These are phyloP conservation scores for Diploscapter pachys DNA, from an alignment of 1,140 invertebrate species.

Conservation along the genomic window DNA sequence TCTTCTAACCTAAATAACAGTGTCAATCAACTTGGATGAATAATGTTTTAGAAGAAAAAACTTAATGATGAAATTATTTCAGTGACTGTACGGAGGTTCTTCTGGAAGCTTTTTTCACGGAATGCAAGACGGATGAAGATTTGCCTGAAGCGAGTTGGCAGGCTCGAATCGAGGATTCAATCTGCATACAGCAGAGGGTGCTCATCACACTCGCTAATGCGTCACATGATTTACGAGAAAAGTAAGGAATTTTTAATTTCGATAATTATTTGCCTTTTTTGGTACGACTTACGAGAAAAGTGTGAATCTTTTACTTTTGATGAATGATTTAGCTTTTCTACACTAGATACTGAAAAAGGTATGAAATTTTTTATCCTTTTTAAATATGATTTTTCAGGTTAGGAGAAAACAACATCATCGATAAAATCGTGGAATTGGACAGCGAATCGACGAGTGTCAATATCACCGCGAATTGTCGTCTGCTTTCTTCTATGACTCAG, in stretches of 20 bases:
- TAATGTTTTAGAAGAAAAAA: not conserved
- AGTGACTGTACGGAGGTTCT: conserved; percentile 3
- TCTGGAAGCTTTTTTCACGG: conserved; percentile 3
- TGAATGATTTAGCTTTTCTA: not conserved
- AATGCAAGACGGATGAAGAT: not conserved
- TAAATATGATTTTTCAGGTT: not conserved
- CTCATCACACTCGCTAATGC: conserved; percentile 3
- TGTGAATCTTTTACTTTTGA: not conserved
- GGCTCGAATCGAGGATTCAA: too few relatives aligned
- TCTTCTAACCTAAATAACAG: not conserved
- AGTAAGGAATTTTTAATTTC: not conserved
- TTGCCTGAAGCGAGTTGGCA: too few relatives aligned
- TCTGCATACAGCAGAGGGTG: not conserved
- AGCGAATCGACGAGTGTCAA: not conserved
- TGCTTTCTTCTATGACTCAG: not conserved
- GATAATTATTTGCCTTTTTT: not conserved
- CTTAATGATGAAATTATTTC: not conserved
- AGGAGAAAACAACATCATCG: not conserved
- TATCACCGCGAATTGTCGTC: not conserved
- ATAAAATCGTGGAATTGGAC: not conserved
- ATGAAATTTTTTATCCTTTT: conserved; percentile 11
- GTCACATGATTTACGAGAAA: conserved; percentile 3
- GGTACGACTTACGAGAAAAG: not conserved
- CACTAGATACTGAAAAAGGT: not conserved
- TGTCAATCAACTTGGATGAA: not conserved